A percentile compares a stretch with the other conserved stretches of the same genome.
These are phyloP conservation scores for Xiphophorus maculatus DNA, from an alignment of 2,113 vertebrate genomes.

Conservation along the genomic window DNA sequence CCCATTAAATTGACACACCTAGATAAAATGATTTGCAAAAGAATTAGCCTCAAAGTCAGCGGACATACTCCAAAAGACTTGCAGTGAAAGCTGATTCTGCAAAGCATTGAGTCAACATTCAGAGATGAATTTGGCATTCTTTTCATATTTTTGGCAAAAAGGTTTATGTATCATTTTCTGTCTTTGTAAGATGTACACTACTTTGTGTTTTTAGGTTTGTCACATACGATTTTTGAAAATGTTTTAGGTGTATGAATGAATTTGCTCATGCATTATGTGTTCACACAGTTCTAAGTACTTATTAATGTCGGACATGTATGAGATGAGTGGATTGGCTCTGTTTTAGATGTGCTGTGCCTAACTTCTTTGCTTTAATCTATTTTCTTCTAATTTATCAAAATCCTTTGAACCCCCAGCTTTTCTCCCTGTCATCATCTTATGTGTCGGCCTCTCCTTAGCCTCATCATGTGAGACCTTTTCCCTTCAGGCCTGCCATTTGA, in stretches of 20 bases:
- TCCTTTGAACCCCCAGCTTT: not conserved
- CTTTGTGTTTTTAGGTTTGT: not conserved
- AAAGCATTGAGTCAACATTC: no score
- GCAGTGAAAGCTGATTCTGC: no score
- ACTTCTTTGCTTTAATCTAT: not conserved
- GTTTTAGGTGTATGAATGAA: not conserved
- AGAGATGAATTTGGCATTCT: no score
- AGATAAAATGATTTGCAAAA: not conserved
- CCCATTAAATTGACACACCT: not conserved
- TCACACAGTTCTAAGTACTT: not conserved
- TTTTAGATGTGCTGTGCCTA: no score
- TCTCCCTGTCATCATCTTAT: not conserved
- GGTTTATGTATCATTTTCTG: not conserved
- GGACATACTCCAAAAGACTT: no score
- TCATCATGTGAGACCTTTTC: slow-evolving; percentile 47
- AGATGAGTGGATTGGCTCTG: no score
- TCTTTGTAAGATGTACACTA: not conserved
- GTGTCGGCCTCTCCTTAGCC: slow-evolving; percentile 11
- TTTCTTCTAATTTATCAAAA: not conserved
- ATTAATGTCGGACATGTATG: not conserved
- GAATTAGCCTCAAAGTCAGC: not conserved
- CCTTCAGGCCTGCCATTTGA: slow-evolving; percentile 43
- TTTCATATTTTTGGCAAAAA: not conserved
- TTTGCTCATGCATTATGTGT: not conserved
- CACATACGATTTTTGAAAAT: not conserved